Conservation (phyloP, 2,888 invertebrate genomes). For the Zhengitettix transpicula region DNA sequence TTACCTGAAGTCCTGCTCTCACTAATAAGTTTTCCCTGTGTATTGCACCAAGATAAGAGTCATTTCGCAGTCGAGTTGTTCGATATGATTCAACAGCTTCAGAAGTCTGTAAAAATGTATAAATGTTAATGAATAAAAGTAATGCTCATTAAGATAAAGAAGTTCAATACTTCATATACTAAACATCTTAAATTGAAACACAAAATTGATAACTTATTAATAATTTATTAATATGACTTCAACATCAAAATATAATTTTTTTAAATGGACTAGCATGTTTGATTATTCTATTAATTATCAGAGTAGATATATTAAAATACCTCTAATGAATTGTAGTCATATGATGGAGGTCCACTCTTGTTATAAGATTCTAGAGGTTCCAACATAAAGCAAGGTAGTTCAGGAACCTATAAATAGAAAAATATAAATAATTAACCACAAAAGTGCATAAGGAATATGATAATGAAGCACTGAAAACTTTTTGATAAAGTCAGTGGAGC, state of each 20-base stretch:
- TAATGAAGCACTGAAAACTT: too few relatives aligned
- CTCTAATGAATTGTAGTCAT: constrained; percentile 10
- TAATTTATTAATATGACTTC: too few relatives aligned
- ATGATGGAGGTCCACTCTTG: constrained; percentile 15
- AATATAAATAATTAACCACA: neutral
- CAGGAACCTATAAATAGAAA: constrained; percentile 31
- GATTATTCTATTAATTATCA: too few relatives aligned
- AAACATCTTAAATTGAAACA: too few relatives aligned
- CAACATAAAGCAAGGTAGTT: constrained; percentile 66
- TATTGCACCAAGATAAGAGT: constrained; percentile 73
- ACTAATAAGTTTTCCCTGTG: constrained; percentile 63
- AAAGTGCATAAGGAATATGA: too few relatives aligned
- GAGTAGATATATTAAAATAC: constrained; percentile 1
- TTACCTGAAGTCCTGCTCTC: constrained; percentile 63
- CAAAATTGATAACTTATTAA: too few relatives aligned
- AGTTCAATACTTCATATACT: too few relatives aligned
- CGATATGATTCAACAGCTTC: constrained; percentile 8
- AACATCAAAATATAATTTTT: too few relatives aligned
- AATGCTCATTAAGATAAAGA: too few relatives aligned
- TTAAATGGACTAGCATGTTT: too few relatives aligned
- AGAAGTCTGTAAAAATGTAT: constrained; percentile 5
- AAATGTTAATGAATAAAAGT: neutral
- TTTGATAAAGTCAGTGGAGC: too few relatives aligned
- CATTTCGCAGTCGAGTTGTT: constrained; percentile 46
- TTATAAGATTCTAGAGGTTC: constrained; percentile 24